These are phyloP conservation scores for Coranthus polyacanthus DNA, from an alignment of 2,797 vertebrate species.

Conservation along the genomic window DNA sequence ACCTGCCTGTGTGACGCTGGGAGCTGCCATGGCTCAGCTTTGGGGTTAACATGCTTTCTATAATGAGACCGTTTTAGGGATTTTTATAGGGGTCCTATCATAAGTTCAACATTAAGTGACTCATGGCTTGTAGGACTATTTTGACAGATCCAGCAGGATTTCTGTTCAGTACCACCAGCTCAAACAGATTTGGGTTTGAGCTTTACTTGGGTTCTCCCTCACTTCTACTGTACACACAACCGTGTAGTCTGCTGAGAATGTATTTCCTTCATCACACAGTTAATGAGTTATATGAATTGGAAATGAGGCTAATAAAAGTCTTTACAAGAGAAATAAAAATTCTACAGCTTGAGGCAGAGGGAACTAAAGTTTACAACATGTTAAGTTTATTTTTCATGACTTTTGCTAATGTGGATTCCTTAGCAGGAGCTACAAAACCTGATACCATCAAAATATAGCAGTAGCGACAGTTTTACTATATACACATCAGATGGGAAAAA, in stretches of 20 bases:
- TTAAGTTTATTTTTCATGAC: background rate
- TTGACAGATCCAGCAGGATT: background rate
- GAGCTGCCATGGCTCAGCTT: conserved; percentile 3
- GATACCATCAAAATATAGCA: background rate
- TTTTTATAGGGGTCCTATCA: background rate
- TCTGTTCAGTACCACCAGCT: too few species aligned
- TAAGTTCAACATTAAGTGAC: too few species aligned
- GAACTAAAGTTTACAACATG: background rate
- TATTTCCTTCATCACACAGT: background rate
- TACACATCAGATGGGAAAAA: background rate
- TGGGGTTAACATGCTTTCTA: background rate
- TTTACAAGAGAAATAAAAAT: background rate
- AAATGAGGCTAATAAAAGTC: conserved; percentile 7
- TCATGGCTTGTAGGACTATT: background rate
- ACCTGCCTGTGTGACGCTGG: conserved; percentile 3
- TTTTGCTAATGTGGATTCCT: background rate
- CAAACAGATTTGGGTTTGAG: background rate
- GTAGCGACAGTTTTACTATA: background rate
- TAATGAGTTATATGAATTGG: background rate
- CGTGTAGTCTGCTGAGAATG: background rate
- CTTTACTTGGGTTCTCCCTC: background rate
- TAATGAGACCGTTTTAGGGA: background rate
- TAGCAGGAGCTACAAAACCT: background rate
- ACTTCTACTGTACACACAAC: background rate
- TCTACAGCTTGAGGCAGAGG: background rate